These are phyloP conservation scores for Drosophila auraria DNA, from an alignment of 1,140 invertebrate species.

Conservation along the genomic window DNA sequence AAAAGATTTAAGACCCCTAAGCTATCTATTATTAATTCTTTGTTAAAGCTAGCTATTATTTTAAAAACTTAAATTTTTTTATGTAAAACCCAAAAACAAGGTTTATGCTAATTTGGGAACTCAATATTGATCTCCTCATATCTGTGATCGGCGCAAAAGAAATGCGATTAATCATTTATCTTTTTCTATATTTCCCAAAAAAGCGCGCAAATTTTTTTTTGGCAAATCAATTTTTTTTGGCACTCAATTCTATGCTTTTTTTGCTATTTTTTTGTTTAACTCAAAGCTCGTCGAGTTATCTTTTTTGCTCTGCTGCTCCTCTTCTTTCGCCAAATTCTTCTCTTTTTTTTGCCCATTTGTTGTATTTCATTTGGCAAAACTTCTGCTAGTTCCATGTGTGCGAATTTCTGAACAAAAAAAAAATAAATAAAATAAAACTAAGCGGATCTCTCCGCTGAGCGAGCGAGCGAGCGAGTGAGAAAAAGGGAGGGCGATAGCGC, in stretches of 20 bases:
- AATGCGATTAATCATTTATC: slow-evolving; percentile 27
- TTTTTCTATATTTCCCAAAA: slow-evolving; percentile 19
- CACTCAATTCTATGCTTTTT: slow-evolving; percentile 48
- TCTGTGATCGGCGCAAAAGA: slow-evolving; percentile 11
- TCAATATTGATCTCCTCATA: slow-evolving; percentile 8
- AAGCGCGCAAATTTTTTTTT: slow-evolving; percentile 40
- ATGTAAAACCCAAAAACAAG: slow-evolving; percentile 9
- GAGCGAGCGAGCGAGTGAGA: slow-evolving; percentile 1
- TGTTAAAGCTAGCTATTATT: no score
- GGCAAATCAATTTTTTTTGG: slow-evolving; percentile 10
- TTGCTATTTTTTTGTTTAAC: slow-evolving; percentile 40
- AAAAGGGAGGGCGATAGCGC: slow-evolving; percentile 16
- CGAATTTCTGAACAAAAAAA: slow-evolving; percentile 32
- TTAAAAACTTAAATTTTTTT: slow-evolving; percentile 7
- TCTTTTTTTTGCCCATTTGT: slow-evolving; percentile 33
- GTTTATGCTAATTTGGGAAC: slow-evolving; percentile 7
- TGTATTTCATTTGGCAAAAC: slow-evolving; percentile 30
- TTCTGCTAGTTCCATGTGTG: slow-evolving; percentile 44
- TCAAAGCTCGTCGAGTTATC: slow-evolving; percentile 49
- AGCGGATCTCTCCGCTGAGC: slow-evolving; percentile 29
- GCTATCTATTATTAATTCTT: no score
- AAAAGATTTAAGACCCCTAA: no score
- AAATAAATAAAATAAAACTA: slow-evolving; percentile 8
- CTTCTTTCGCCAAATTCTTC: slow-evolving; percentile 61
- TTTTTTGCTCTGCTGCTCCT: slow-evolving; percentile 35